phyloP scores from a whole-genome alignment of 2,888 invertebrate species.

The Ichneumon xanthorius region DNA sequence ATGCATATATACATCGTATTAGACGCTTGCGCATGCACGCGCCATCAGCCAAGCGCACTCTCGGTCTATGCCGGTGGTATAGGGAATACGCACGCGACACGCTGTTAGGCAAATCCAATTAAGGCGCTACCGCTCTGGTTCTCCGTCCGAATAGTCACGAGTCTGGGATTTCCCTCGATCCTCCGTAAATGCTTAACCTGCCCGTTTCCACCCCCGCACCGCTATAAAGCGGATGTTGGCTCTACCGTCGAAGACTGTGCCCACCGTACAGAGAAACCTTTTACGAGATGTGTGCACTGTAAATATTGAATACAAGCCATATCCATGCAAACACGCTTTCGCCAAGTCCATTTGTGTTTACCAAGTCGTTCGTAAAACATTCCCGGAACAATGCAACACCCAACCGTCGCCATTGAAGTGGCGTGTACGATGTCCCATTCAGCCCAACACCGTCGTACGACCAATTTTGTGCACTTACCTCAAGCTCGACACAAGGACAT shows the following conservation, averaged over 20 bases:
- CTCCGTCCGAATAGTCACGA: slow-evolving; percentile 45
- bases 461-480: slow-evolving; percentile 12
- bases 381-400: neutral
- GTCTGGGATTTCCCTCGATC: slow-evolving; percentile 55
- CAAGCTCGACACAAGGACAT: neutral
- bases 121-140: slow-evolving; percentile 64
- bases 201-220: neutral
- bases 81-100: slow-evolving; percentile 67
- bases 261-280: neutral
- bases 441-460: neutral
- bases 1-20: slow-evolving; percentile 8
- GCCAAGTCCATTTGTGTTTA: slow-evolving; percentile 3
- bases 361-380: slow-evolving; percentile 13
- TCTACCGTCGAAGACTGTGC: neutral
- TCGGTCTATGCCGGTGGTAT: slow-evolving; percentile 36
- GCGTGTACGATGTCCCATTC: neutral
- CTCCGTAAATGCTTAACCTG: slow-evolving; percentile 26
- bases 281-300: neutral
- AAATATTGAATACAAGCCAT: slow-evolving; percentile 1
- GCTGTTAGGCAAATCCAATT: slow-evolving; percentile 76
- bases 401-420: neutral
- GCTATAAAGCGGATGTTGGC: neutral
- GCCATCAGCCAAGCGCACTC: slow-evolving; percentile 48
- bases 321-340: neutral
- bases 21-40: slow-evolving; percentile 40